Base-by-base conservation (phyloP, 2,888 invertebrate species). In the Orthosia gothica region DNA sequence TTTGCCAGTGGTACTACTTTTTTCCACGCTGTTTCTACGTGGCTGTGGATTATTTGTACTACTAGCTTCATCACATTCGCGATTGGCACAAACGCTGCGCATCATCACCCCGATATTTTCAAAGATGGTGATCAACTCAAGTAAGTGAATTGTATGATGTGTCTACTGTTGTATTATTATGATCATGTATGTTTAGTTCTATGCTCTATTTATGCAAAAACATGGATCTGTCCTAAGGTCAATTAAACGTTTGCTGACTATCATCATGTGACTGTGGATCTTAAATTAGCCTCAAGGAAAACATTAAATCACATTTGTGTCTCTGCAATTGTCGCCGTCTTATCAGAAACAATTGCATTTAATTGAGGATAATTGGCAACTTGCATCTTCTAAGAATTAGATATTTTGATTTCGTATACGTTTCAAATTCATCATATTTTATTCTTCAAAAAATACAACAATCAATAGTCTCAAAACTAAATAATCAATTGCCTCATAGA, bases 111-210 rank as follows among this genome's bases (percentile, higher is more conserved):
- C 0, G 59, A 85, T 13, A 82, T 86, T 3, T 98, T 98, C 88
- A 98, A 98, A 89, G 98, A 98, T 89, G 98, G 98, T 1, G 98
- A 98, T 91, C 93, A 97, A 84, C 95, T 97, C 57, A 97, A 97
- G 98, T 98, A 94, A 85, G 81, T 85, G 13, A 54, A 52, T 64
- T 16, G 1, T 40, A n/a, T n/a, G n/a, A n/a, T n/a, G n/a, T n/a
- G 3, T 40, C n/a, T n/a, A 1, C n/a, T 45, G 15, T 9, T 32
- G n/a, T 7, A 54, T 13, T 20, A 59, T 40, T n/a, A n/a, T n/a
- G 1, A 13, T 18, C 7, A 32, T 7, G 32, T 32, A 58, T 32
- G 11, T 32, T 2, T 18, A 32, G 18, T 32, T 18, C 11, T 18
- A 58, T 32, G 12, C 0, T 12, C 12, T 18, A 13, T 40, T 7